phyloP scores from a whole-genome alignment of 1,140 invertebrate species.

The Zaprionus taronus region DNA sequence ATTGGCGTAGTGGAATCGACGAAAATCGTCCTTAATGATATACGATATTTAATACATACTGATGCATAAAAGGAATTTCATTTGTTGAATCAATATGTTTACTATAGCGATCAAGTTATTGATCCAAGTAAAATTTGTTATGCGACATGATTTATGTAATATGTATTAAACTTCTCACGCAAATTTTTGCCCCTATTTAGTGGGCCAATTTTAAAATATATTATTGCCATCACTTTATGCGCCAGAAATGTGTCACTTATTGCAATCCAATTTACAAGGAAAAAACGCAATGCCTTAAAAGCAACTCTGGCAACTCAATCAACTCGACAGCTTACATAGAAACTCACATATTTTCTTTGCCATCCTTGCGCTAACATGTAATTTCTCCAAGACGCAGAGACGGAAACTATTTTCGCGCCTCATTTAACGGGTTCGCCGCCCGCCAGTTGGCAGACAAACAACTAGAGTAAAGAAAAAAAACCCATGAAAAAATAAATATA shows the following conservation, averaged over 20 bases:
- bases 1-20: too few species aligned
- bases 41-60: too few species aligned
- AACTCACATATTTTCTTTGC: slow-evolving; percentile 13
- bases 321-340: slow-evolving; percentile 9
- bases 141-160: too few species aligned
- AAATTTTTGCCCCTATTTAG: background rate
- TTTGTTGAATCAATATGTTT: too few species aligned
- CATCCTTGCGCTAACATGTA: slow-evolving; percentile 20
- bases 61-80: too few species aligned
- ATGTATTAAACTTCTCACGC: background rate
- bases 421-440: slow-evolving; percentile 71
- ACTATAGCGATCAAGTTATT: too few species aligned
- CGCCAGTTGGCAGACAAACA: slow-evolving; percentile 17
- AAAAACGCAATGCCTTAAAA: background rate
- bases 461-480: slow-evolving; percentile 30
- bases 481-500: slow-evolving; percentile 53
- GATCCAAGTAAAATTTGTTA: too few species aligned
- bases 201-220: background rate
- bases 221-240: too few species aligned
- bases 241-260: slow-evolving; percentile 2
- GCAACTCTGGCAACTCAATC: slow-evolving; percentile 16
- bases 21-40: too few species aligned
- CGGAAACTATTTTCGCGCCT: slow-evolving; percentile 82
- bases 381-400: slow-evolving; percentile 66
- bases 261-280: background rate